Base-by-base conservation (phyloP, 92 coral and sea anemone genomes). In the Heliopora coerulea region DNA sequence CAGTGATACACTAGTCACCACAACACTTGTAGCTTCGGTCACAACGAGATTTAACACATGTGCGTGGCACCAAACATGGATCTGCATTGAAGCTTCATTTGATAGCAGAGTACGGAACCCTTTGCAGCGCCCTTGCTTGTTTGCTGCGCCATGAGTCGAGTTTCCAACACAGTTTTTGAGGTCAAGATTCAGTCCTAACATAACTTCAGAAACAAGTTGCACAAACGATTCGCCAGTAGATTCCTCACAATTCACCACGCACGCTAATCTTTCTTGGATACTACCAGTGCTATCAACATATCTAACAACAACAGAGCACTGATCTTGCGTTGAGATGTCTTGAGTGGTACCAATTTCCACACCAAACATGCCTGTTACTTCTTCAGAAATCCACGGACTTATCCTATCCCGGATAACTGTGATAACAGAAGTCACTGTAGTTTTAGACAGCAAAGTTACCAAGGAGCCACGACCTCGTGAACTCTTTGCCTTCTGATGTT, bases 41-140 rank as follows among this genome's bases (percentile, higher is more conserved):
- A 61, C 44, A 28, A 61, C 44, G 41, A 61, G 67, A 32, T 61
- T 61, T n/a, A 61, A 32, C 7, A 46, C 32, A 19, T 61, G 67
- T 46, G 49, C 67, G 32, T 61, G 32, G 67, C 67, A 61, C 67
- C 67, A 32, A 32, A 61, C 67, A 61, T 61, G 42, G 67, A 61
- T n/a, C 44, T 61, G 67, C 13, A 13, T 61, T 44, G 30, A 19
- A 61, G 67, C 67, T 30, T 30, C 40, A 30, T 21, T 33, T 21
- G 6, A 13, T 61, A 61, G 30, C 0, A 42, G 67, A 7, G 67
- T 44, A 30, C 32, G 67, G 44, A 61, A 14, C 30, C 67, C 67
- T 61, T 32, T 1, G 42, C 32, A 61, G 44, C 32, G 67, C 0
- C 39, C 67, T 61, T 42, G 32, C 67, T 30, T 28, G 32, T 28